These are phyloP conservation scores for Corythornis vintsioides DNA, from an alignment of 2,113 vertebrate species.

Conservation along the genomic window DNA sequence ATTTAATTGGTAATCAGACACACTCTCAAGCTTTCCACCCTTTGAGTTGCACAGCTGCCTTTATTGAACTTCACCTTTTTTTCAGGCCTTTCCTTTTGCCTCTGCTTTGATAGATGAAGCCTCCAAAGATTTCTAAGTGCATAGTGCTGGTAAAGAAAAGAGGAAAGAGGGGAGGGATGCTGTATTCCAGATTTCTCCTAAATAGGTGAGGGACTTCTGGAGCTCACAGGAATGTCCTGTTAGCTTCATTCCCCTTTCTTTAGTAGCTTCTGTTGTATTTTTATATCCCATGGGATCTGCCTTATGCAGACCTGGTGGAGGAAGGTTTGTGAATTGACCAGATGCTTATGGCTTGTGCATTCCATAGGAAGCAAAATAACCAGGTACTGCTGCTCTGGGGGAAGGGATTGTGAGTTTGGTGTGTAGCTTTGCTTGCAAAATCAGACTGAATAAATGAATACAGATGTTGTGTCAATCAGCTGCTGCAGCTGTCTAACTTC, in stretches of 20 bases:
- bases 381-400: not conserved
- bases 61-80: not conserved
- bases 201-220: not conserved
- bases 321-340: not conserved
- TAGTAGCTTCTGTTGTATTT: not conserved
- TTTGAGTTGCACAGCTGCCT: not conserved
- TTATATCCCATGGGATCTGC: not conserved
- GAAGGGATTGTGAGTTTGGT: not conserved
- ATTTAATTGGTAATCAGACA: not conserved
- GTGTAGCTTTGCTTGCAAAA: not conserved
- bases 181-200: not conserved
- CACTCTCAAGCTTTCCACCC: not conserved
- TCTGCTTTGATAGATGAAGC: not conserved
- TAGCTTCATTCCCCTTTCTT: not conserved
- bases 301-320: not conserved
- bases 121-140: not conserved
- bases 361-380: not conserved
- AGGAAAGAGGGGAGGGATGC: not conserved
- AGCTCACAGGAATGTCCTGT: not conserved
- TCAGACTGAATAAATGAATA: not conserved
- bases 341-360: not conserved
- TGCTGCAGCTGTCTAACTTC: not conserved
- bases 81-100: not conserved
- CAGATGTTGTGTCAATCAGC: not conserved
- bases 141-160: not conserved